Base-by-base conservation (phyloP, 2,113 vertebrate species). In the Cygnus buccinator region DNA sequence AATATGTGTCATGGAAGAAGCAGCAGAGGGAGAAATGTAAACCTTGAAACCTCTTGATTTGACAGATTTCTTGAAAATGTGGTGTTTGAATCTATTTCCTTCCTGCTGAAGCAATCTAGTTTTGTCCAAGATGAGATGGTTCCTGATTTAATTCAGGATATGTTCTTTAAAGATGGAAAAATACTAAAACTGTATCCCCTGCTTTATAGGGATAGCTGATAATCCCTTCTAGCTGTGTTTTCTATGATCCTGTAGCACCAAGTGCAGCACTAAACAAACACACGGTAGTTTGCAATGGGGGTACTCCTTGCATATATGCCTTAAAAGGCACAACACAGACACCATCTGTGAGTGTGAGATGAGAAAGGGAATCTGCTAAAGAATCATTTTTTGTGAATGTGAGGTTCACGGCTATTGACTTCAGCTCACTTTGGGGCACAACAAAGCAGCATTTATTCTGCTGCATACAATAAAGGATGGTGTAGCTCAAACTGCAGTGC, bases 401-500 rank as follows among this genome's bases (percentile, higher is more conserved):
- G 52, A 79, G 50, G 39, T 68, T 41, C 67, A n/a, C 3, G 1
- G 72, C 59, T 52, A 67, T 72, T 67, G 79, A 22, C 63, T 63
- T 73, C 75, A 13, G 29, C 68, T 62, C 31, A 13, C 78, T 83
- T 55, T 74, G 77, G 81, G 87, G 22, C 63, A 6, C 62, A 81
- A 91, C 93, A 94, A 95, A 96, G 55, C 86, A 84, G 91, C 81
- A 29, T 94, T 94, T 96, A 70, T 91, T 79, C 87, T 83, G 78
- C 77, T 71, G 81, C 46, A 2, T 46, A 33, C 87, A 71, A 76
- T 50, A 61, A 91, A 84, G 74, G 81, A 77, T 74, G 91, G 84
- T 94, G 87, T 58, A 71, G 71, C 71, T 89, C 71, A 16, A 29
- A 59, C 80, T 50, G 50, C 87, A 44, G 3, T 46, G 77, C 43